These are phyloP conservation scores for Argyresthia albistria DNA, from an alignment of 2,888 invertebrate species.

Conservation along the genomic window DNA sequence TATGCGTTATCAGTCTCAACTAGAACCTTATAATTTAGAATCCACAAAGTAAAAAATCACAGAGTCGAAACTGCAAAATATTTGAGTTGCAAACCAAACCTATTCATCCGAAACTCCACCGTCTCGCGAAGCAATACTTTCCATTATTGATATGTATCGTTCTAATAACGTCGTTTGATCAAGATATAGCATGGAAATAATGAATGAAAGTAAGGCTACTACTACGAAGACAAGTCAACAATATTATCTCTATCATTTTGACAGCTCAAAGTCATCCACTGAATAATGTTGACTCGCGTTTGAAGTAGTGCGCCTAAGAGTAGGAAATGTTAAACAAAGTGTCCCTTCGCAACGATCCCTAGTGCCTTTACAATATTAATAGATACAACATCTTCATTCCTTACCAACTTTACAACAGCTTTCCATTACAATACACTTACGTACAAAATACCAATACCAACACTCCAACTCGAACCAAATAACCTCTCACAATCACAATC, in stretches of 20 bases:
- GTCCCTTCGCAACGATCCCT: conserved; percentile 62
- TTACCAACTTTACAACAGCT: conserved; percentile 44
- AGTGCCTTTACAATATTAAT: conserved; percentile 43
- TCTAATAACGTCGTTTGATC: conserved; percentile 48
- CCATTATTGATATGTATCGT: conserved; percentile 67
- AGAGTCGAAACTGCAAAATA: conserved; percentile 68
- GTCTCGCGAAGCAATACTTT: conserved; percentile 47
- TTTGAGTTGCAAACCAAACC: conserved; percentile 46
- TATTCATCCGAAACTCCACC: conserved; percentile 39
- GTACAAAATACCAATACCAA: conserved; percentile 24
- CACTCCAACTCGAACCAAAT: neutral
- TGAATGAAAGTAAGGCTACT: conserved; percentile 19
- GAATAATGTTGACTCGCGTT: too few species aligned
- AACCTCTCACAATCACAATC: conserved; percentile 25
- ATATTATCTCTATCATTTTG: too few species aligned
- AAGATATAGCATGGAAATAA: conserved; percentile 35
- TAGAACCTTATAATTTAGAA: conserved; percentile 71
- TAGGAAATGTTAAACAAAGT: conserved; percentile 37
- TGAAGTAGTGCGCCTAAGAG: conserved; percentile 13
- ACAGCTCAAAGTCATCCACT: too few species aligned
- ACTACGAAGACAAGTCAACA: too few species aligned
- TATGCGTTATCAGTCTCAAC: conserved; percentile 72
- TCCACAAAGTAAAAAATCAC: conserved; percentile 68
- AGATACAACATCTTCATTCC: conserved; percentile 30
- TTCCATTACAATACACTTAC: conserved; percentile 24